Conservation (phyloP, 2,113 vertebrate genomes). For the Parotia lawesii region DNA sequence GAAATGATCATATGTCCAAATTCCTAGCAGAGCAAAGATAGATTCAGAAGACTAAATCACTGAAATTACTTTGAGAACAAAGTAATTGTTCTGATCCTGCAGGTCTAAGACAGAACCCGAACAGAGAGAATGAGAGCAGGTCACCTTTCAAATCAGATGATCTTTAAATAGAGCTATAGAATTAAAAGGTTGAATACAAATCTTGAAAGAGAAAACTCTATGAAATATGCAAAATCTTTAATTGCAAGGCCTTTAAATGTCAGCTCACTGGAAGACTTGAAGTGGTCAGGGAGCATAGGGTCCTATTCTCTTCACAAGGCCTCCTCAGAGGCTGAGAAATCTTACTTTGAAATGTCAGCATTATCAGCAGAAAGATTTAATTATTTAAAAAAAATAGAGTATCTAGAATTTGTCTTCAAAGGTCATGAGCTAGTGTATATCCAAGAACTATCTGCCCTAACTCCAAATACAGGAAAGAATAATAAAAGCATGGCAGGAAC, state of each 20-base stretch:
- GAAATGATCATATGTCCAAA: neutral
- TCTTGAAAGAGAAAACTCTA: neutral
- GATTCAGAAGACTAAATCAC: neutral
- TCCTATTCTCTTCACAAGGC: neutral
- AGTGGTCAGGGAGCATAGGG: neutral
- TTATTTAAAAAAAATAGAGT: neutral
- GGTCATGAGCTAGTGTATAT: neutral
- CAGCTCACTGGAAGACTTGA: neutral
- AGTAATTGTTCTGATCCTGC: neutral
- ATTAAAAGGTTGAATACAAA: neutral
- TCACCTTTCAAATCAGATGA: neutral
- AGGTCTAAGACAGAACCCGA: neutral
- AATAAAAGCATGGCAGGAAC: neutral
- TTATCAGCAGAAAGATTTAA: conserved; percentile 17
- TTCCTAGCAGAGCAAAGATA: neutral
- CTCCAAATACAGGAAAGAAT: neutral
- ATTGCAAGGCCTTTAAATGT: conserved; percentile 23
- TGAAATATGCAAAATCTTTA: neutral
- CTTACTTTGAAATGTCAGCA: conserved; percentile 26
- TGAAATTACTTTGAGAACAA: neutral
- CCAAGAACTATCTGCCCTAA: neutral
- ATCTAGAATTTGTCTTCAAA: neutral
- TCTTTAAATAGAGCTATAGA: neutral
- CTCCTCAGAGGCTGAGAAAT: neutral
- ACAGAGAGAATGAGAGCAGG: neutral